Percentiles rank a stretch among this genome's conserved stretches.
Evolutionary conservation across 2,888 invertebrate genomes (phyloP).

Genomic region (Drosophila incognita): DNA sequence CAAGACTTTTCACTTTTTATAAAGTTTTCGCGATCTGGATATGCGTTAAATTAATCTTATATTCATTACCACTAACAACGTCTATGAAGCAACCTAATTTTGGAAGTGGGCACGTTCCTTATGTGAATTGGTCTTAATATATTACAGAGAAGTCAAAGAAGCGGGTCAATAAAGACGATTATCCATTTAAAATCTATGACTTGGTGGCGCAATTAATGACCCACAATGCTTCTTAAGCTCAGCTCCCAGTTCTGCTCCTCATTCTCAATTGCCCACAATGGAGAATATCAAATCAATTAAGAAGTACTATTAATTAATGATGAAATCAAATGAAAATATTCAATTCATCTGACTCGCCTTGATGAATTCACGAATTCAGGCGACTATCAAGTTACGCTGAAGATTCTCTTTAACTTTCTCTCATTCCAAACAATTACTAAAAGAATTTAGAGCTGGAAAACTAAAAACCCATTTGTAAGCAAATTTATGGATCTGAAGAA

Average conservation of each 20-base stretch:
- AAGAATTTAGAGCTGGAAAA: neutral
- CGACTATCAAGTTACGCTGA: conserved; percentile 40
- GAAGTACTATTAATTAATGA: conserved; percentile 54
- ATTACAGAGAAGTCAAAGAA: conserved; percentile 56
- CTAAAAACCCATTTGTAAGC: conserved; percentile 9
- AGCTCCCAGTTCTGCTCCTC: conserved; percentile 18
- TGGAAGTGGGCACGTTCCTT: neutral
- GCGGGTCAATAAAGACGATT: conserved; percentile 70
- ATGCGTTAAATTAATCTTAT: neutral
- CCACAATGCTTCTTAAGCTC: conserved; percentile 43
- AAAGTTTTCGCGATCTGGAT: neutral
- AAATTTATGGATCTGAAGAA: conserved; percentile 13
- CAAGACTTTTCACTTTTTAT: neutral
- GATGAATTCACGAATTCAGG: conserved; percentile 30
- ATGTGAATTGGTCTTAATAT: conserved; percentile 47
- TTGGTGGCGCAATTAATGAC: conserved; percentile 59
- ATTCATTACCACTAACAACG: conserved; percentile 46
- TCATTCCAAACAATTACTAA: neutral
- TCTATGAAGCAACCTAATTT: neutral
- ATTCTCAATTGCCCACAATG: conserved; percentile 60
- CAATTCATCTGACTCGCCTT: conserved; percentile 36
- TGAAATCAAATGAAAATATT: conserved; percentile 64
- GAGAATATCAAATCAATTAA: conserved; percentile 67
- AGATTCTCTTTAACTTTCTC: conserved; percentile 10
- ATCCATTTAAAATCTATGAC: conserved; percentile 70